Base-by-base conservation (phyloP, 2,113 vertebrate species). In the Equus quagga region DNA sequence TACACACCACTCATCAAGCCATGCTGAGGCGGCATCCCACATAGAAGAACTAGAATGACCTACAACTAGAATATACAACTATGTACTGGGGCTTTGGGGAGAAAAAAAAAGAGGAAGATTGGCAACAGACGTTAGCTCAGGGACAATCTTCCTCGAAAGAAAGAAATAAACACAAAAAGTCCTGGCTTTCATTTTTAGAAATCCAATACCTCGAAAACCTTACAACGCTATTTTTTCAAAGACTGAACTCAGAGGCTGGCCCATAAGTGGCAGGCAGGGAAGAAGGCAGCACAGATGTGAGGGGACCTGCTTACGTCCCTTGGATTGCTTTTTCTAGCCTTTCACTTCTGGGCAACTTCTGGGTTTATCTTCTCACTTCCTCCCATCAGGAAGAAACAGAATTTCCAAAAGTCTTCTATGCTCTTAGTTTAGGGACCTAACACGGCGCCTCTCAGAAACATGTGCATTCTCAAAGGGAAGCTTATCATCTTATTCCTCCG, bases 171-270 rank as follows among this genome's bases (percentile, higher is more conserved):
- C 67, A 56, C 31, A 18, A 23, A 15, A 81, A 46, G 23, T 36
- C 72, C 21, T 26, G 15, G 26, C 67, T 90, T 84, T 89, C 69
- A 28, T 46, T 79, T 81, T 81, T 73, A 72, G 33, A 33, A 79
- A 64, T 10, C 67, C 46, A 64, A 23, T 19, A n/a, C 41, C 54
- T 58, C 54, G 7, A 65, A 58, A 82, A 46, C 56, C 26, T 69
- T 75, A 21, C 7, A 12, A 7, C n/a, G 67, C 19, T 70, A 18
- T 67, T 65, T 91, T 46, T 81, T 76, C n/a, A 65, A 65, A 89
- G 70, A 73, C n/a, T 49, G 33, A 87, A 33, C 14, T 56, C 73
- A 86, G 60, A 41, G n/a, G 82, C 36, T 49, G 28, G 54, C 6
- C 33, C 1, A 2, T 14, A 31, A 44, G 24, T 6, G 41, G 31